Evolutionary conservation across 2,888 invertebrate species (phyloP), one percentile per base, ranked within the genome.

Genomic region (Coenonympha arcania): DNA sequence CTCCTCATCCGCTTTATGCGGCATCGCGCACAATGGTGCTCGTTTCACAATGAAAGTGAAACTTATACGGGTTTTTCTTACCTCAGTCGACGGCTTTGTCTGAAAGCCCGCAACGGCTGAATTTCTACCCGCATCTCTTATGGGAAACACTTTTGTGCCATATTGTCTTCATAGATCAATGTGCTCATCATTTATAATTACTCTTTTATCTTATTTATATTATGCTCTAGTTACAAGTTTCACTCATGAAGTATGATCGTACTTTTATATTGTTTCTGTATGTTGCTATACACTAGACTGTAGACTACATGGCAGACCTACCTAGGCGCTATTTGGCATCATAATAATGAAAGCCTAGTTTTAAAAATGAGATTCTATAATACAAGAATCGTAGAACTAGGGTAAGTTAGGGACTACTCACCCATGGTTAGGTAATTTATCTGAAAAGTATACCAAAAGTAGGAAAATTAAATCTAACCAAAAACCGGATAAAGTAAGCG

Each of bases 1-100:
- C 57, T 64, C 55, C 60, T 64, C 60, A 53, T 58, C 60, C 62
- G 59, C 62, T 69, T 64, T 65, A 64, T 64, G 58, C 59, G 58
- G 63, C 55, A 62, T 57, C 57, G 55, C 59, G 58, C 56, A 73
- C 72, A 76, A 74, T 71, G 66, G 59, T 53, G 58, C 69, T 68
- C 62, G 50, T 61, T 56, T 62, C 65, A 75, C 69, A 75, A 71
- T 69, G 66, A 77, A 77, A 77, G 79, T 76, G 76, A 78, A 76
- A 80, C 75, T 71, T 58, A 69, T 60, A 67, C 64, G 65, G 61
- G 57, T 66, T 74, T 74, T 76, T 73, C 69, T 66, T 67, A 58
- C 55, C 55, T 57, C 56, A 59, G 63, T 60, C 50, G 69, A 71
- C 75, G 70, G 71, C 76, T 71, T 73, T 73, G 60, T 62, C 54